Conservation (phyloP, 2,888 invertebrate genomes). For the Morpho deidamia region DNA sequence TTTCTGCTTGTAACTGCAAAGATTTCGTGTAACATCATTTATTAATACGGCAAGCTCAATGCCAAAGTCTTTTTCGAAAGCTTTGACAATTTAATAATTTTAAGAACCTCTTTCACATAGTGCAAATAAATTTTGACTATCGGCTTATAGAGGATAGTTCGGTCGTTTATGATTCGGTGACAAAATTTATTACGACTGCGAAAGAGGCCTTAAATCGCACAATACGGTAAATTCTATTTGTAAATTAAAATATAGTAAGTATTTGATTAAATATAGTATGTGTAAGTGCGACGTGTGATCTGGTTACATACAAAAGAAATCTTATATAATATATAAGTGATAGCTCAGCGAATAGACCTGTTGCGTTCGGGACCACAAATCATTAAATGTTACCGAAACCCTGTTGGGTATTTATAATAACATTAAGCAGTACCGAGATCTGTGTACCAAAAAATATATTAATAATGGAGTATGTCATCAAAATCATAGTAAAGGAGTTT, state of each 20-base stretch:
- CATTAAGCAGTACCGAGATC: background rate
- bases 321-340: constrained; percentile 3
- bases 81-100: constrained; percentile 3
- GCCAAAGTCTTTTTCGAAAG: constrained; percentile 3
- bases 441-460: background rate
- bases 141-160: background rate
- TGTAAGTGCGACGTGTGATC: constrained; percentile 41
- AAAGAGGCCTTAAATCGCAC: constrained; percentile 12
- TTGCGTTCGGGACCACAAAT: constrained; percentile 27
- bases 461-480: background rate
- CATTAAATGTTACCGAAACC: constrained; percentile 3
- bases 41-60: background rate
- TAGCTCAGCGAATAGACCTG: constrained; percentile 14
- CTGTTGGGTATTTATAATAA: constrained; percentile 6
- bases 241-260: constrained; percentile 8
- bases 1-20: background rate
- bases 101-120: background rate
- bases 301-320: constrained; percentile 24
- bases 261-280: constrained; percentile 1
- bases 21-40: background rate
- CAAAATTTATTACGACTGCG: background rate
- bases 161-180: background rate
- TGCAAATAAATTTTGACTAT: background rate
- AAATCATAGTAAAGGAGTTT: background rate
- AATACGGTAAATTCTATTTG: constrained; percentile 12